Evolutionary conservation across 2,113 vertebrate genomes (phyloP), one percentile per base, ranked within the genome.

Genomic region (Perca flavescens): DNA sequence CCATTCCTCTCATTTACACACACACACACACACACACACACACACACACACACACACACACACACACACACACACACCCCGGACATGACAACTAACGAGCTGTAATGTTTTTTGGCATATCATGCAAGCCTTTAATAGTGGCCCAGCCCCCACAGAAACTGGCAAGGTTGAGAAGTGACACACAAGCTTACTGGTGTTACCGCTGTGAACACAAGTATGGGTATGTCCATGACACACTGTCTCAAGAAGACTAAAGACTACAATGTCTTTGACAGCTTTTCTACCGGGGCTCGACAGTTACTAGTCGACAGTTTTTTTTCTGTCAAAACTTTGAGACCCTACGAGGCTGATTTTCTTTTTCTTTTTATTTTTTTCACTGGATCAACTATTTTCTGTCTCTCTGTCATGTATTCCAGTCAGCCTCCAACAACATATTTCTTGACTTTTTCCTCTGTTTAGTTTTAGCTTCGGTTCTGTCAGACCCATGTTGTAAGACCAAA

Each of bases 261-360:
- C 87, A 58, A 53, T 58, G 58, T 58, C 60, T 89, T 16, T 89
- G 87, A 90, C 89, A 91, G 86, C 74, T 79, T 77, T 56, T 74
- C 77, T 65, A 74, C 79, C 1, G 19, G 36, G 57, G 16, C 88
- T 60, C 17, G 22, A 74, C 89, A 76, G 71, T 57, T 78, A 14
- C 74, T 43, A 80, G 83, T 81, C 86, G 8, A 73, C 57, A 28
- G 70, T 65, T 67, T 75, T 54, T 54, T 68, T 74, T 50, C 56
- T 34, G 54, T 77, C 71, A 54, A 22, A n/a, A 74, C 69, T 74
- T 67, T 25, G 46, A 85, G 80, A 86, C 87, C 79, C 28, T 67
- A 63, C 58, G 1, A 28, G 43, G 22, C 34, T 1, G 25, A 69
- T 74, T 79, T 76, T 25, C 31, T 76, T 72, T 34, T 6, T 67